A percentile compares a stretch with the other conserved stretches of the same genome.
These are phyloP conservation scores for Mya arenaria DNA, from an alignment of 1,140 invertebrate genomes.

Conservation along the genomic window DNA sequence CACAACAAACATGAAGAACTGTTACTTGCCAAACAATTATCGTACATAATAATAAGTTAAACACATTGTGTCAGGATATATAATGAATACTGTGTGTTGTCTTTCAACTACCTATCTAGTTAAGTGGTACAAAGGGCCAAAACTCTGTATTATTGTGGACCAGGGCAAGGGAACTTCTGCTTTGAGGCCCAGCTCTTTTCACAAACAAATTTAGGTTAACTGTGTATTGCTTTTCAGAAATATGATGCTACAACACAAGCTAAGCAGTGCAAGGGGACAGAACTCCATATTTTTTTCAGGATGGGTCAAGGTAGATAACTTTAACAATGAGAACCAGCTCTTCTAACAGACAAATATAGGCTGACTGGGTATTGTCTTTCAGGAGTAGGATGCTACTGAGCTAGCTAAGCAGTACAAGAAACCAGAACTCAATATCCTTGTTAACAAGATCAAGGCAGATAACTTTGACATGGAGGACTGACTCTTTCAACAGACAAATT, in stretches of 20 bases:
- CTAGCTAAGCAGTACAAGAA: slow-evolving; percentile 92
- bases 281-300: background rate
- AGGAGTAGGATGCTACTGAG: slow-evolving; percentile 93
- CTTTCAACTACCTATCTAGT: too few species aligned
- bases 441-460: slow-evolving; percentile 95
- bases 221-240: background rate
- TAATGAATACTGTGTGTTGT: too few species aligned
- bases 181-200: too few species aligned
- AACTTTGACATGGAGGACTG: slow-evolving; percentile 90
- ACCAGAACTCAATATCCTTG: slow-evolving; percentile 89
- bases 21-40: too few species aligned
- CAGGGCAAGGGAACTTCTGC: too few species aligned
- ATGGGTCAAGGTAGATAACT: slow-evolving; percentile 90
- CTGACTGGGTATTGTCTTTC: slow-evolving; percentile 21
- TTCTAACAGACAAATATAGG: background rate
- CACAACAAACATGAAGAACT: too few species aligned
- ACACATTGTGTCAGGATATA: too few species aligned
- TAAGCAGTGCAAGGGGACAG: background rate
- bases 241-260: background rate
- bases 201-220: background rate
- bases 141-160: too few species aligned
- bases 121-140: too few species aligned
- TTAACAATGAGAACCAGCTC: slow-evolving; percentile 84
- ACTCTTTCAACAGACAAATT: slow-evolving; percentile 94
- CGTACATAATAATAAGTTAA: too few species aligned